Conservation (phyloP, 2,888 invertebrate species). For the Calliopum simillimum region DNA sequence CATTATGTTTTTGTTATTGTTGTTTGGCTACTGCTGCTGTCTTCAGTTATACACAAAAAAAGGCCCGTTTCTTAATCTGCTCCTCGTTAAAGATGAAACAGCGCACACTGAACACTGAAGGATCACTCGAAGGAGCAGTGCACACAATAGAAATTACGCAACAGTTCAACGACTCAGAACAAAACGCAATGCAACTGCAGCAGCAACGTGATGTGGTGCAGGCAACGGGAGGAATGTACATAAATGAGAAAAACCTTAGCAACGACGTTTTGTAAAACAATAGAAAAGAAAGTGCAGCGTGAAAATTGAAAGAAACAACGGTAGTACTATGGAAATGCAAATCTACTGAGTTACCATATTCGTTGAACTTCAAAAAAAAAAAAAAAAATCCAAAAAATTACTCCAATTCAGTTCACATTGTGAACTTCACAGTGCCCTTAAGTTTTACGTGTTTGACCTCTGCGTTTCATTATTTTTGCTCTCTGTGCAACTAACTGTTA, state of each 20-base stretch:
- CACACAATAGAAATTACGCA: slow-evolving; percentile 26
- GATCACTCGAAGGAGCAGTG: slow-evolving; percentile 6
- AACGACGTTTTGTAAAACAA: slow-evolving; percentile 1
- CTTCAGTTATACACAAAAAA: slow-evolving; percentile 4
- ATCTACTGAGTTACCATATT: no score
- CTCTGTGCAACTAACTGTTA: no score
- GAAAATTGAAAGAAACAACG: background rate
- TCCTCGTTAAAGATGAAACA: background rate
- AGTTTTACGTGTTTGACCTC: no score
- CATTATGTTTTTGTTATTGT: background rate
- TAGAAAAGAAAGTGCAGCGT: background rate
- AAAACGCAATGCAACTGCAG: background rate
- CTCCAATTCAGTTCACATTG: no score
- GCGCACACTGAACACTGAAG: slow-evolving; percentile 7
- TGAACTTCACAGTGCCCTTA: no score
- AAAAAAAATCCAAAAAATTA: no score
- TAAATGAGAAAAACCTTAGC: background rate
- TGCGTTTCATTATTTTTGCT: no score
- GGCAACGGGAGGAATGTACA: background rate
- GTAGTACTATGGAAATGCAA: background rate
- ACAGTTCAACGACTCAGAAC: slow-evolving; percentile 33
- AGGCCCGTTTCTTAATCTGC: slow-evolving; percentile 29
- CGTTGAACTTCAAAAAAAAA: no score
- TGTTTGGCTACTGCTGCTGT: background rate
- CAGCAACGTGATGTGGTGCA: background rate